Percentiles rank a stretch among this genome's conserved stretches.
These are phyloP conservation scores for Pseudochaenichthys georgianus DNA, from an alignment of 2,797 vertebrate species.

Conservation along the genomic window DNA sequence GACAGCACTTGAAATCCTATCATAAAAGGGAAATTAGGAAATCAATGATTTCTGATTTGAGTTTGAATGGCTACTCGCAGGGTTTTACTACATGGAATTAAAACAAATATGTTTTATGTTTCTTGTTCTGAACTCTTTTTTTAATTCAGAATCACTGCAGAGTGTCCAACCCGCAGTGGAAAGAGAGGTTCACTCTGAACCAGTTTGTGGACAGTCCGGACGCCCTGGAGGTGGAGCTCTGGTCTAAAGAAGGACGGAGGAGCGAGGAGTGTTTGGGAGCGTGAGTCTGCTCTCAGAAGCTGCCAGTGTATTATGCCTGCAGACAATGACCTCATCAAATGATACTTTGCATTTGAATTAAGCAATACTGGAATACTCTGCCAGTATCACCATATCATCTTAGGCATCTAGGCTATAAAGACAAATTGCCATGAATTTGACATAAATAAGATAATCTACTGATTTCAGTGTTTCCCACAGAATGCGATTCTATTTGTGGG, in stretches of 20 bases:
- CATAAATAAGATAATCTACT: too few species aligned
- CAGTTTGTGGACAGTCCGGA: conserved; percentile 89
- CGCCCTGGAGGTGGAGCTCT: conserved; percentile 92
- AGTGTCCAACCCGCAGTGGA: conserved; percentile 94
- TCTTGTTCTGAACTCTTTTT: neutral
- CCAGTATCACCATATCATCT: too few species aligned
- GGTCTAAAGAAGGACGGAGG: conserved; percentile 90
- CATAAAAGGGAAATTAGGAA: neutral
- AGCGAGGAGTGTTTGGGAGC: conserved; percentile 88
- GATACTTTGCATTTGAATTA: too few species aligned
- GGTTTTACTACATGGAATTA: neutral
- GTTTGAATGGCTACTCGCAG: neutral
- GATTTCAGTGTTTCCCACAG: too few species aligned
- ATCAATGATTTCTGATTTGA: neutral
- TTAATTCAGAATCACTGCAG: conserved; percentile 87
- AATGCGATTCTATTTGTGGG: too few species aligned
- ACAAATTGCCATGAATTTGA: too few species aligned
- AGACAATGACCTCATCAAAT: too few species aligned
- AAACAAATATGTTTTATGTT: neutral
- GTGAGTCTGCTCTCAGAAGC: conserved; percentile 83
- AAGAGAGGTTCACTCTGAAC: conserved; percentile 96
- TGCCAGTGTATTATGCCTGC: neutral
- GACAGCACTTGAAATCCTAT: neutral
- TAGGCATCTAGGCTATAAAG: too few species aligned
- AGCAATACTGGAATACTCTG: too few species aligned